Evolutionary conservation across 2,113 vertebrate species (phyloP), one percentile per base, ranked within the genome.

Genomic region (Psilopogon haemacephalus): DNA sequence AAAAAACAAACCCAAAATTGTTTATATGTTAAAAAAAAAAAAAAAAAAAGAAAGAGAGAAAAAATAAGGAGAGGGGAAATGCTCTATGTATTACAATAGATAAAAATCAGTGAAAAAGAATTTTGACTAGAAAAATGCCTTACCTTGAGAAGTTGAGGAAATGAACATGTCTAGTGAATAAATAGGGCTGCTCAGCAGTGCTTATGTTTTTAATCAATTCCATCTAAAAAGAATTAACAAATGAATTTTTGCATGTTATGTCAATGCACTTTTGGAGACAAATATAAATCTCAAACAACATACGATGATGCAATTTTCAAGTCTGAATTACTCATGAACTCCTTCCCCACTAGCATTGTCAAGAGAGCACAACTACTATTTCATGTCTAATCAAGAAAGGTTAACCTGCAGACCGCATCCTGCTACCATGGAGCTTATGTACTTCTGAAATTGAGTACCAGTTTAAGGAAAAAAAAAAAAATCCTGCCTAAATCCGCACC

Each of bases 121-220:
- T 81, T 92, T 71, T 88, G 84, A 85, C 11, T 19, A 28, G 86
- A 72, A 92, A 94, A 92, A 74, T 24, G 27, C 56, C 97, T 98
- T 98, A 99, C 99, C 99, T 99, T 97, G 98, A 99, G 90, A 99
- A 99, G 97, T 99, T 99, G 96, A 99, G 98, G 97, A 99, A 99
- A 97, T 99, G 99, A 97, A 99, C 99, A 30, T 99, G 99, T 88
- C 99, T 98, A 48, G 99, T 99, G 95, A 99, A 99, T 97, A 99
- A 98, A 98, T 99, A 99, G 38, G 99, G 99, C 95, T 99, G 98
- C 65, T 99, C 98, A 76, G 98, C 98, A 90, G 97, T 98, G 95
- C 98, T 99, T 97, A 99, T 98, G 96, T 99, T 99, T 97, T 98
- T 99, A 98, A 99, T 99, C 97, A 99, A 97, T 96, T 99, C 98